These are phyloP conservation scores for Gerris lacustris DNA, from an alignment of 2,888 invertebrate species.

Conservation along the genomic window DNA sequence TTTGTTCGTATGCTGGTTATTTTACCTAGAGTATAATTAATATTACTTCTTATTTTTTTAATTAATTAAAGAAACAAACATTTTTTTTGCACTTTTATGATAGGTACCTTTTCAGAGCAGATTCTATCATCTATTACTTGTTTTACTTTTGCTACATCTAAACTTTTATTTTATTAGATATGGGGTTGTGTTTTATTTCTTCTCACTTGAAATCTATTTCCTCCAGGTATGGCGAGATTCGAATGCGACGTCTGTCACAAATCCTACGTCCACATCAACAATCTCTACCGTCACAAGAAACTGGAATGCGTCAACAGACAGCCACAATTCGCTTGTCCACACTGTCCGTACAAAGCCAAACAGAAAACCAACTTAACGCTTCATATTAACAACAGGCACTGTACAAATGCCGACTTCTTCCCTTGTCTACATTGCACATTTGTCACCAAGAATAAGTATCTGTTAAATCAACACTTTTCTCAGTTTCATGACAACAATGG, in stretches of 20 bases:
- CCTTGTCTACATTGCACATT: neutral
- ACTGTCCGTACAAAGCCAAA: conserved; percentile 31
- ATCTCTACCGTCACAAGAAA: conserved; percentile 3
- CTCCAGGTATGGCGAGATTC: neutral
- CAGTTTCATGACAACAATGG: too few species aligned
- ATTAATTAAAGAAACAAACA: too few species aligned
- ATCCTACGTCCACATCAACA: neutral
- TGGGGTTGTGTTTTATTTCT: too few species aligned
- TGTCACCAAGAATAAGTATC: neutral
- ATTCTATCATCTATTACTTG: too few species aligned
- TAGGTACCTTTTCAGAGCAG: too few species aligned
- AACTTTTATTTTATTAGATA: too few species aligned
- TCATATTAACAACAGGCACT: conserved; percentile 19
- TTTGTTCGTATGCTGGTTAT: too few species aligned
- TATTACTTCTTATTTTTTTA: too few species aligned
- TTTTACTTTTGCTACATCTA: too few species aligned
- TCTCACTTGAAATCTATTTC: neutral
- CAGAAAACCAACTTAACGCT: conserved; percentile 32
- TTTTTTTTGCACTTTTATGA: too few species aligned
- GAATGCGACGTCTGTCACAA: neutral
- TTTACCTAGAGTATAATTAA: too few species aligned
- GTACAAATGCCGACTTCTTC: neutral
- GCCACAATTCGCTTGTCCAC: conserved; percentile 34
- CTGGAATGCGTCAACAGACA: conserved; percentile 31
- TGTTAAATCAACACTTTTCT: neutral